Percentiles rank a stretch among this genome's conserved stretches.
phyloP scores from a whole-genome alignment of 2,888 invertebrate genomes.

The Drosophila demipolita region DNA sequence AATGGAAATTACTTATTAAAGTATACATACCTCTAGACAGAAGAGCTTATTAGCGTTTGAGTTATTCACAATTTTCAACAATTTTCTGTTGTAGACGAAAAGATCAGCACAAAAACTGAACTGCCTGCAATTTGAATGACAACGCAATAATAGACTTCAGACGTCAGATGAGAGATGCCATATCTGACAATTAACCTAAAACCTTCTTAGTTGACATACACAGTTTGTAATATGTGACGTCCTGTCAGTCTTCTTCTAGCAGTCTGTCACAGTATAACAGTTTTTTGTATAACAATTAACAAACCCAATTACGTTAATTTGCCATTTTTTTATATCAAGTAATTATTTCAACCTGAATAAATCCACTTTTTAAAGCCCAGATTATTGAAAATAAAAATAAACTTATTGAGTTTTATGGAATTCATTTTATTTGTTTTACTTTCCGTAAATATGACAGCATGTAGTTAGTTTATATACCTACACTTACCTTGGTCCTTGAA shows the following conservation, averaged over 20 bases:
- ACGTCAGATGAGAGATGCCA: slow-evolving; percentile 55
- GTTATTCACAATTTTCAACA: slow-evolving; percentile 24
- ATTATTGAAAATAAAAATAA: background rate
- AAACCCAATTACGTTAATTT: background rate
- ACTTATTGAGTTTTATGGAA: background rate
- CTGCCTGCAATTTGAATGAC: slow-evolving; percentile 48
- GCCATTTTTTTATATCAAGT: background rate
- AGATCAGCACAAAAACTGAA: slow-evolving; percentile 45
- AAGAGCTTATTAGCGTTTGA: slow-evolving; percentile 32
- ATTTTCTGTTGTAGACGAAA: slow-evolving; percentile 17
- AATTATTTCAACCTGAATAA: background rate
- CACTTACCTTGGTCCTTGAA: slow-evolving; percentile 55
- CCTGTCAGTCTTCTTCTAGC: background rate
- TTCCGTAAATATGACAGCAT: background rate
- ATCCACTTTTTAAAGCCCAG: background rate
- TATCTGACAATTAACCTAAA: slow-evolving; percentile 1
- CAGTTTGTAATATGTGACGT: background rate
- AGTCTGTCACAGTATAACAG: background rate
- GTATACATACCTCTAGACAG: slow-evolving; percentile 48
- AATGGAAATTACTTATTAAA: background rate
- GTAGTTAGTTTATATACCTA: slow-evolving; percentile 35
- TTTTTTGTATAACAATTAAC: background rate
- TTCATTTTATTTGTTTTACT: slow-evolving; percentile 27
- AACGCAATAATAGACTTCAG: slow-evolving; percentile 14
- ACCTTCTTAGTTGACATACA: background rate